Base-by-base conservation (phyloP, 2,113 vertebrate species). In the Parus major region DNA sequence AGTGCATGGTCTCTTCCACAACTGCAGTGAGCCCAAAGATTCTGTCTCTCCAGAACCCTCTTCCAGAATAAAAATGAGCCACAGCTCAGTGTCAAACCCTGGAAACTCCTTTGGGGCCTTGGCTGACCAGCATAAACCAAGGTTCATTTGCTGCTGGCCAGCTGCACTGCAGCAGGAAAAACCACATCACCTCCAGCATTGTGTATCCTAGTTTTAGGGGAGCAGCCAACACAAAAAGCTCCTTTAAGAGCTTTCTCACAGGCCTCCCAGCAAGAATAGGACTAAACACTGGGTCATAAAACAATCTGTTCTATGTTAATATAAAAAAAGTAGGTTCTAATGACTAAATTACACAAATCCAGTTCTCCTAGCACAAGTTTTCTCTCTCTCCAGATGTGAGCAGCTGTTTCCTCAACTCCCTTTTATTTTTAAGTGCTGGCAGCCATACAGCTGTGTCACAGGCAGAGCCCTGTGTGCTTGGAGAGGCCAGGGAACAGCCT, bases 331-430 rank as follows among this genome's bases (percentile, higher is more conserved):
- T 15, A 75, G 42, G 33, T 68, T 73, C 69, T 71, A 76, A 68
- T n/a, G 41, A 91, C 52, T n/a, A 41, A 91, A 4, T 33, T 14
- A 64, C 60, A 69, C 12, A 68, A 89, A 77, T 15, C 5, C 28
- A 94, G 66, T 72, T 92, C 82, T 70, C 28, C 46, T 66, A 86
- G 59, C 41, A 29, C 52, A 72, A 85, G 29, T 73, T 46, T 20
- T 36, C 23, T 50, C 39, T 49, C 72, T 44, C 56, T 77, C 88
- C 92, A 96, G 92, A 91, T 86, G 76, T 66, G 41, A 90, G 39
- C 84, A 93, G 96, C 86, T 93, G 94, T 76, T 93, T 88, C 81
- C 56, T n/a, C 29, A 63, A 24, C 11, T 56, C 41, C n/a, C 60
- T 89, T 57, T 55, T n/a, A 83, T 36, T 57, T 69, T 39, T 28